Percentiles rank a stretch among this genome's conserved stretches.
Evolutionary conservation across 2,888 invertebrate species (phyloP).

Genomic region (Platypus cylindrus): DNA sequence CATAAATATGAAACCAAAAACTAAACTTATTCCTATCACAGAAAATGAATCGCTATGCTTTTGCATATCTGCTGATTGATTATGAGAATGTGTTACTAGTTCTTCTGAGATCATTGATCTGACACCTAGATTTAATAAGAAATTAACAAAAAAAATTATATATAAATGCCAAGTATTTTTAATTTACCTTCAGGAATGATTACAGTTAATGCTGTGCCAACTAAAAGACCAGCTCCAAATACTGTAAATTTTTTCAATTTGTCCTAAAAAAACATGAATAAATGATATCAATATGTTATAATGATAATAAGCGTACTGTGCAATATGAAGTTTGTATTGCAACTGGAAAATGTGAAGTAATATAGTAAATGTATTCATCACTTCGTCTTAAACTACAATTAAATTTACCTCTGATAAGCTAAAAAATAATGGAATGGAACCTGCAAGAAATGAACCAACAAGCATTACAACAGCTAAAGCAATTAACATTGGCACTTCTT

Average conservation of each 20-base stretch:
- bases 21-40: constrained; percentile 83
- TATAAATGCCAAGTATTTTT: neutral
- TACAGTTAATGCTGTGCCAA: constrained; percentile 93
- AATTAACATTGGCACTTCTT: constrained; percentile 71
- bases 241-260: constrained; percentile 89
- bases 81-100: constrained; percentile 16
- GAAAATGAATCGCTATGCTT: constrained; percentile 52
- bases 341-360: too few relatives aligned
- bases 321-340: too few relatives aligned
- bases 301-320: too few relatives aligned
- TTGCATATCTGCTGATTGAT: constrained; percentile 32
- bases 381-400: too few relatives aligned
- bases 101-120: constrained; percentile 47
- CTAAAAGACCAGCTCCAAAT: constrained; percentile 91
- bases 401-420: constrained; percentile 88
- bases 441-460: constrained; percentile 88
- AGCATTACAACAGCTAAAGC: constrained; percentile 86
- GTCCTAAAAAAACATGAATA: constrained; percentile 48
- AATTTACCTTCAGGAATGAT: constrained; percentile 85
- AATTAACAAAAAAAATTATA: neutral
- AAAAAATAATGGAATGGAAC: constrained; percentile 88
- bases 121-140: constrained; percentile 42
- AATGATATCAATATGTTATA: neutral
- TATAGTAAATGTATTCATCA: too few relatives aligned
- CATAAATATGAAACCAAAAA: constrained; percentile 96